Percentiles rank a stretch among this genome's conserved stretches.
Evolutionary conservation across 1,140 invertebrate species (phyloP).

Genomic region (Zaprionus ornatus): DNA sequence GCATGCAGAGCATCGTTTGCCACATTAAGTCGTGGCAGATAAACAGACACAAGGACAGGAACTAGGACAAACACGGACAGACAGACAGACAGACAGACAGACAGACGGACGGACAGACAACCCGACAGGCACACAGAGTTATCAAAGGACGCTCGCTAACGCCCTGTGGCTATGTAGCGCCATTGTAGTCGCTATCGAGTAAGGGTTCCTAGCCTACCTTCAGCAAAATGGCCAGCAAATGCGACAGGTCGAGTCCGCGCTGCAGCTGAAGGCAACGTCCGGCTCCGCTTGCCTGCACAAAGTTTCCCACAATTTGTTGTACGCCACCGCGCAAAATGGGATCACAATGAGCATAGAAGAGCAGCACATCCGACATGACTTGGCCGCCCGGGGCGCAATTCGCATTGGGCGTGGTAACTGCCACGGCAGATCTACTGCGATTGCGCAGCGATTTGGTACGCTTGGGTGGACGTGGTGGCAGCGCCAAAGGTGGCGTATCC

Average conservation of each 20-base stretch:
- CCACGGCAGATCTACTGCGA: constrained; percentile 8
- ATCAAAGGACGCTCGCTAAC: constrained; percentile 20
- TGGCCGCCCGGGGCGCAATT: constrained; percentile 65
- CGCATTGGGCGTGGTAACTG: not conserved
- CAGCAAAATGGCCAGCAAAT: constrained; percentile 76
- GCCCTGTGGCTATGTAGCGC: constrained; percentile 35
- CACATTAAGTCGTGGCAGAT: constrained; percentile 44
- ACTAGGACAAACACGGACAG: constrained; percentile 1
- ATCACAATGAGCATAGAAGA: constrained; percentile 89
- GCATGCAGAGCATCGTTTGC: constrained; percentile 43
- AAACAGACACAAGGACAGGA: constrained; percentile 20
- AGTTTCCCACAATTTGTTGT: constrained; percentile 87
- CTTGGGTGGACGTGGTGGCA: constrained; percentile 73
- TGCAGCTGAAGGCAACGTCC: constrained; percentile 54
- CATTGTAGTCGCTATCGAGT: constrained; percentile 28
- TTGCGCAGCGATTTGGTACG: constrained; percentile 73
- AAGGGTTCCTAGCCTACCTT: constrained; percentile 57
- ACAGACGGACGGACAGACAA: not conserved
- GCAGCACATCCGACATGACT: constrained; percentile 87
- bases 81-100: not conserved
- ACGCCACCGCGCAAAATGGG: constrained; percentile 91
- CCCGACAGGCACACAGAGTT: constrained; percentile 8
- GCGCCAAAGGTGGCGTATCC: constrained; percentile 60
- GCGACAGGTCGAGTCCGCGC: constrained; percentile 85
- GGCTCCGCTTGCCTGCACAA: constrained; percentile 84